Base-by-base conservation (phyloP, 2,888 invertebrate genomes). In the Magallana nippona region DNA sequence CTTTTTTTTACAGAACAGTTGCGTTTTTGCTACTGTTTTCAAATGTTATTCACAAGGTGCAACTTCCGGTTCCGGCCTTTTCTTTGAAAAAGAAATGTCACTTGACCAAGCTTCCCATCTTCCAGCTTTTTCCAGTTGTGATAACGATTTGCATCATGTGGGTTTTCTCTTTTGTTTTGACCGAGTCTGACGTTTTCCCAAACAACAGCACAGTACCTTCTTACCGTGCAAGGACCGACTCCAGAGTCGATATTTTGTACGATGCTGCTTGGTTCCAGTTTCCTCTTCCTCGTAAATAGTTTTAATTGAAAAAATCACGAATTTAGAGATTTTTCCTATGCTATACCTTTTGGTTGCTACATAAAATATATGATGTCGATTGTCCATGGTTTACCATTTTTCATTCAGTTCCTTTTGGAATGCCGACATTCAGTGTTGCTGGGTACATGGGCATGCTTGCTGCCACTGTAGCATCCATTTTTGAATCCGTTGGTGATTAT, bases 401-500 rank as follows among this genome's bases (percentile, higher is more conserved):
- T 71, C 15, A 19, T 71, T 97, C 97, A 92, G 93, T 92, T 85
- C 92, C 93, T 87, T 93, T 92, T 89, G 93, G 93, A 15, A 78
- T 85, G 19, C 93, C 93, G 0, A 91, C 91, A 10, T 86, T 93
- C 10, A 91, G 89, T 77, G 90, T 88, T 0, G 91, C 91, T 0
- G 92, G 91, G 1, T 92, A 91, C 55, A 87, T 93, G 11, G 93
- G 91, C 1, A 89, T 93, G 86, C 82, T 93, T 19, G 90, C 92
- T 1, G 93, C 91, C 1, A 90, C 92, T 0, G 62, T 93, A 2
- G 88, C 91, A 0, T 93, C 93, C 13, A 89, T 92, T 62, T 86
- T 93, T 5, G 93, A 93, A 83, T 92, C 92, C 11, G 96, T 97
- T 86, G 97, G 97, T 91, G 97, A 98, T 94, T 98, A 98, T 94